Base-by-base conservation (phyloP, 2,113 vertebrate genomes). In the Regulus satrapa region DNA sequence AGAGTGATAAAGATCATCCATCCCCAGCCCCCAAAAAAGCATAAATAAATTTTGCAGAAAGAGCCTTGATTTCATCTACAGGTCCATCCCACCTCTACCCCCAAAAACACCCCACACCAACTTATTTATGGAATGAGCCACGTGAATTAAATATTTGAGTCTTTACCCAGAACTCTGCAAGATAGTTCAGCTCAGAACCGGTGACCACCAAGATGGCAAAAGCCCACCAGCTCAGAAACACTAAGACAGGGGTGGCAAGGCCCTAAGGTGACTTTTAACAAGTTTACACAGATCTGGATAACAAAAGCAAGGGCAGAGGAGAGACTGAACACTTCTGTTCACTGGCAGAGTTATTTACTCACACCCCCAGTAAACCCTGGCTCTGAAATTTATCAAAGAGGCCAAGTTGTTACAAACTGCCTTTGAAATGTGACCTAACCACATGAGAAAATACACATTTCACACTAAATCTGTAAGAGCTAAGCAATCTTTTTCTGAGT, bases 241-340 rank as follows among this genome's bases (percentile, higher is more conserved):
- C 4, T 5, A 9, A 2, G 41, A 10, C 36, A 68, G 31, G 2
- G 21, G 9, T 1, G 1, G 5, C 64, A 63, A 31, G 16, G 32
- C 31, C 40, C 48, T 10, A 14, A 3, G 0, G 1, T 2, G 1
- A 14, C 15, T 43, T 68, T 46, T 68, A 8, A 28, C 31, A 32
- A 17, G 5, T 38, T 73, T 31, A 1, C 40, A 36, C 11, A 48
- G 31, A 77, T 24, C 3, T 5, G 21, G 21, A 0, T 19, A 61
- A 87, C 17, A 77, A 66, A 81, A 2, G 14, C n/a, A 48, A 46
- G 43, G 66, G 7, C 34, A 49, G 58, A 51, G 71, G 8, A 58
- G 2, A 21, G 17, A 43, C 28, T 26, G 40, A 67, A 34, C 46
- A 14, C 9, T 41, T 49, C 2, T 19, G 29, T 9, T 51, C 40